phyloP scores from a whole-genome alignment of 2,113 vertebrate genomes.

The Lota lota region DNA sequence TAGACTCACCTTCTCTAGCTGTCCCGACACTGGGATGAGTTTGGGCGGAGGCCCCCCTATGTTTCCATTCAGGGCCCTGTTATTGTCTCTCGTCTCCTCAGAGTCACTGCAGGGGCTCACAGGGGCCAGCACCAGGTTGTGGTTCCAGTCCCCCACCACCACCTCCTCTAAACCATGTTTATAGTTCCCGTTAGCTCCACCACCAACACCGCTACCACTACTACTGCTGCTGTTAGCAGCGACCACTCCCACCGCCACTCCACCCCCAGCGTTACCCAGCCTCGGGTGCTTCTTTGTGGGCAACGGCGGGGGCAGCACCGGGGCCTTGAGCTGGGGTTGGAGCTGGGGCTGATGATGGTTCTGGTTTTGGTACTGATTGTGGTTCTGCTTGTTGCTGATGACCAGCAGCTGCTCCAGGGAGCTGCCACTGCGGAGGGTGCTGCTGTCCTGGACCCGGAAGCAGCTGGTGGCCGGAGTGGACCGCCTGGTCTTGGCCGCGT shows the following conservation, averaged over 20 bases:
- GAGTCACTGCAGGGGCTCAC: constrained; percentile 84
- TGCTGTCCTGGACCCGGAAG: constrained; percentile 74
- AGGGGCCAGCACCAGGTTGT: constrained; percentile 71
- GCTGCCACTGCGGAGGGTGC: constrained; percentile 71
- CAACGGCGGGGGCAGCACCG: constrained; percentile 56
- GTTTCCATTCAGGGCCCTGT: constrained; percentile 75
- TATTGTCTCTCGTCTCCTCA: constrained; percentile 82
- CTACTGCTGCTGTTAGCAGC: constrained; percentile 1
- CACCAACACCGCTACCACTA: constrained; percentile 12
- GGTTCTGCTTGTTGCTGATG: constrained; percentile 62
- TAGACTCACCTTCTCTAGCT: constrained; percentile 86
- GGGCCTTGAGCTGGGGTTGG: constrained; percentile 35
- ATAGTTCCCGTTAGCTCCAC: constrained; percentile 64
- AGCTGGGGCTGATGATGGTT: constrained; percentile 1
- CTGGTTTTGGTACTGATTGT: not conserved
- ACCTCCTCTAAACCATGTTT: constrained; percentile 78
- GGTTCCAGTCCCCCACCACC: constrained; percentile 79
- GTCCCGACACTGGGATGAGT: constrained; percentile 90
- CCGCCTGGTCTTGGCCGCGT: constrained; percentile 63
- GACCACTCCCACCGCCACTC: constrained; percentile 9
- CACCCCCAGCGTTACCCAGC: constrained; percentile 46
- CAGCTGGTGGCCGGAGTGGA: constrained; percentile 75
- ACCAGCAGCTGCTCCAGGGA: constrained; percentile 79
- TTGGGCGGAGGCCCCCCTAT: constrained; percentile 91
- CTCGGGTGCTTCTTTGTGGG: constrained; percentile 72